Percentiles rank a stretch among this genome's conserved stretches.
These are phyloP conservation scores for Struthio camelus DNA, from an alignment of 2,113 vertebrate species.

Conservation along the genomic window DNA sequence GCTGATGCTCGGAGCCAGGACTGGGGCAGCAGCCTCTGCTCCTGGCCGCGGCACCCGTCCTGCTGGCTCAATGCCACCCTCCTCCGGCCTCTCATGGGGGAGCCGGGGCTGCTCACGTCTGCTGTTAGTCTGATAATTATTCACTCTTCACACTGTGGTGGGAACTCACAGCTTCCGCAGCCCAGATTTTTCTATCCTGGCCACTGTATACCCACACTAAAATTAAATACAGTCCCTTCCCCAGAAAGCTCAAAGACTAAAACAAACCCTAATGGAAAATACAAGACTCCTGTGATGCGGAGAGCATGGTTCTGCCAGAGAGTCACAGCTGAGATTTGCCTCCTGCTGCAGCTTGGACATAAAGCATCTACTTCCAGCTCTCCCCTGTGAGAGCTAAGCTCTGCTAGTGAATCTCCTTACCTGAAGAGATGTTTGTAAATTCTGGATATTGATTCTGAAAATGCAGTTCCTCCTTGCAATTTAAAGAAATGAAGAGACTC, in stretches of 20 bases:
- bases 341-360: neutral
- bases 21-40: neutral
- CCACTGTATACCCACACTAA: neutral
- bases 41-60: neutral
- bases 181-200: neutral
- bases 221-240: neutral
- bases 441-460: neutral
- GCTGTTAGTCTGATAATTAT: neutral
- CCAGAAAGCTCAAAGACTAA: neutral
- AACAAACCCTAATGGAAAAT: neutral
- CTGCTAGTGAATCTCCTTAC: neutral
- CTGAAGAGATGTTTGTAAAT: neutral
- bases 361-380: neutral
- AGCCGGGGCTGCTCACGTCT: neutral
- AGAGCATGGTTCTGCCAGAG: neutral
- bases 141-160: neutral
- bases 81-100: accelerated
- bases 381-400: neutral
- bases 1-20: neutral
- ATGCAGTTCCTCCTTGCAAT: neutral
- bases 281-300: neutral
- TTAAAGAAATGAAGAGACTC: neutral
- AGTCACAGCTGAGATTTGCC: neutral
- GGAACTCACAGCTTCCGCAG: neutral
- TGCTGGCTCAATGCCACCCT: neutral